These are phyloP conservation scores for Tholera decimalis DNA, from an alignment of 2,888 invertebrate genomes.

Conservation along the genomic window DNA sequence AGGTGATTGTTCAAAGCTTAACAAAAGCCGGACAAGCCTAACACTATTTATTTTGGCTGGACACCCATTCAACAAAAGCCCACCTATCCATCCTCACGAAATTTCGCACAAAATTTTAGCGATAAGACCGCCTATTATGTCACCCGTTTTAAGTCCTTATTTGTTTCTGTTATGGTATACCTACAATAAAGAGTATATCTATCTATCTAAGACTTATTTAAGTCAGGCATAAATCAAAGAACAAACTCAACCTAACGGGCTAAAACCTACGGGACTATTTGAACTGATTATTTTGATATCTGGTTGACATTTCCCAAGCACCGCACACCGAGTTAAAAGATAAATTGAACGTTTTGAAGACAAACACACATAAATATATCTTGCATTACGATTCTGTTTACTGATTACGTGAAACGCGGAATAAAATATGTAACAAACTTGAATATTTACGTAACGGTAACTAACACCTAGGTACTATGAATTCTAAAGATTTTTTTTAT, in stretches of 20 bases:
- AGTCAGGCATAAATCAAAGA: not conserved
- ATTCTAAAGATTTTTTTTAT: not conserved
- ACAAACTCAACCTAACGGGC: not conserved
- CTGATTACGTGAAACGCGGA: constrained; percentile 46
- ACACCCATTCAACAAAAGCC: too few relatives aligned
- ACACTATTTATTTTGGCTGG: too few relatives aligned
- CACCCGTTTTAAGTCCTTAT: too few relatives aligned
- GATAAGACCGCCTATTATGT: too few relatives aligned
- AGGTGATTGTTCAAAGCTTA: too few relatives aligned
- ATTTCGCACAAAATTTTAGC: too few relatives aligned
- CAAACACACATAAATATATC: constrained; percentile 34
- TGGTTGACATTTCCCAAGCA: not conserved
- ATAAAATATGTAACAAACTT: constrained; percentile 48
- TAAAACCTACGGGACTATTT: not conserved
- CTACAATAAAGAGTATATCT: too few relatives aligned
- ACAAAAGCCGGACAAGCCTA: too few relatives aligned
- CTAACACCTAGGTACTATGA: constrained; percentile 21
- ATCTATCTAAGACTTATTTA: too few relatives aligned
- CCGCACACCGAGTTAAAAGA: not conserved
- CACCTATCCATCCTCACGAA: too few relatives aligned
- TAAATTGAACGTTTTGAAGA: not conserved
- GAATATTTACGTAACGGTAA: constrained; percentile 33
- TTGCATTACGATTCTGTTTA: constrained; percentile 22
- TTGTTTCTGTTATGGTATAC: too few relatives aligned
- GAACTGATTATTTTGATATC: not conserved